phyloP scores from a whole-genome alignment of 1,140 invertebrate species.

The Brachionus asplanchnoidis region DNA sequence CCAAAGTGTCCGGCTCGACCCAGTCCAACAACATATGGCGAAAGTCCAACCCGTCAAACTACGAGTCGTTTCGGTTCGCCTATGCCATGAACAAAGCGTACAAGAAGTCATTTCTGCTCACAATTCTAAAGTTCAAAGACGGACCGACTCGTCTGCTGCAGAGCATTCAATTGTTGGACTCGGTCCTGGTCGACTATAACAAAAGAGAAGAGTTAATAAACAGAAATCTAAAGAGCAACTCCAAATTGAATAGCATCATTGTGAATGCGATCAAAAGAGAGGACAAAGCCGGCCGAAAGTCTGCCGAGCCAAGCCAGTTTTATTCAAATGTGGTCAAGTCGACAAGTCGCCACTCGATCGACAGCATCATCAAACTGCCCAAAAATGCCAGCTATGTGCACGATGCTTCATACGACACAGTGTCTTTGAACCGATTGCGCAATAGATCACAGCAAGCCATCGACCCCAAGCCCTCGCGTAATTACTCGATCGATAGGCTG shows the following conservation, averaged over 20 bases:
- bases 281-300: not conserved
- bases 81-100: constrained; percentile 3
- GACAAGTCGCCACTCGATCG: not conserved
- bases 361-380: not conserved
- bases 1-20: not conserved
- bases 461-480: not conserved
- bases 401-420: not conserved
- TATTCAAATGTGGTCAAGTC: not conserved
- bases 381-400: not conserved
- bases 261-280: not conserved
- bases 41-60: constrained; percentile 31
- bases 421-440: not conserved
- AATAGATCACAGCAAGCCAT: not conserved
- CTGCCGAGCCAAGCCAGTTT: not conserved
- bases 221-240: not conserved
- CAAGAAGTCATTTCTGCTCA: constrained; percentile 36
- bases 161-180: constrained; percentile 12
- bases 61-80: not conserved
- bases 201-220: constrained; percentile 12
- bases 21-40: constrained; percentile 26
- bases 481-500: not conserved
- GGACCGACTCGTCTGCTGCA: constrained; percentile 6
- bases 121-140: constrained; percentile 38
- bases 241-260: not conserved
- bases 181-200: constrained; percentile 8